Percentiles rank a stretch among this genome's conserved stretches.
Evolutionary conservation across 1,140 invertebrate species (phyloP).

Genomic region (Asbolus verrucosus): DNA sequence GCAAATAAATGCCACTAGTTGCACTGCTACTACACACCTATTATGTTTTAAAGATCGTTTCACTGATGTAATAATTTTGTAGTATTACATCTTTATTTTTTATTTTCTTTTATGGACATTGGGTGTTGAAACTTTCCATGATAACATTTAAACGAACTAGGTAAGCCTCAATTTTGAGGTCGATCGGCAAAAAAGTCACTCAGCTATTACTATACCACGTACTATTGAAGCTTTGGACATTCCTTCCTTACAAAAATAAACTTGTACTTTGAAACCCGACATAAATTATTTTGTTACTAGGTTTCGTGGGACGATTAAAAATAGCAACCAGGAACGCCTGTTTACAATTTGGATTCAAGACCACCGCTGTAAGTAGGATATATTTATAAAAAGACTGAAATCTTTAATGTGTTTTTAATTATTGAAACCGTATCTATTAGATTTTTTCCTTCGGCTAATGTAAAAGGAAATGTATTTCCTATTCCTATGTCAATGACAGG

Average conservation of each 20-base stretch:
- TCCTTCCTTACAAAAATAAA: slow-evolving; percentile 25
- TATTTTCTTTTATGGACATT: slow-evolving; percentile 15
- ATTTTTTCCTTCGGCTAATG: not conserved
- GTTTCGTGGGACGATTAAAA: slow-evolving; percentile 10
- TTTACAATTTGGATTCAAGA: slow-evolving; percentile 12
- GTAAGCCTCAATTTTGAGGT: slow-evolving; percentile 1
- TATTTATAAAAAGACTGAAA: no score
- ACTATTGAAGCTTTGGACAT: not conserved
- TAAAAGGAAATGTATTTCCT: slow-evolving; percentile 17
- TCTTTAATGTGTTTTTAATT: no score
- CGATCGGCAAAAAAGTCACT: not conserved
- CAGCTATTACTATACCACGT: no score
- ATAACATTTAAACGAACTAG: slow-evolving; percentile 27
- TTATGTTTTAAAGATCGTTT: slow-evolving; percentile 14
- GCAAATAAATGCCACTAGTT: slow-evolving; percentile 32
- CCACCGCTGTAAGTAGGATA: no score
- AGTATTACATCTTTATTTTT: slow-evolving; percentile 25
- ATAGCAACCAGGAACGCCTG: slow-evolving; percentile 25
- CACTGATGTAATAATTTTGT: slow-evolving; percentile 30
- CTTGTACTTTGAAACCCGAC: slow-evolving; percentile 17
- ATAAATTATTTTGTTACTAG: slow-evolving; percentile 17
- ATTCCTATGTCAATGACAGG: slow-evolving; percentile 28
- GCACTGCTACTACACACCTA: slow-evolving; percentile 29
- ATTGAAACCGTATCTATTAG: no score
- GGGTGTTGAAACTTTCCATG: slow-evolving; percentile 22